phyloP scores from a whole-genome alignment of 2,888 invertebrate genomes.

The Eugnorisma glareosa region DNA sequence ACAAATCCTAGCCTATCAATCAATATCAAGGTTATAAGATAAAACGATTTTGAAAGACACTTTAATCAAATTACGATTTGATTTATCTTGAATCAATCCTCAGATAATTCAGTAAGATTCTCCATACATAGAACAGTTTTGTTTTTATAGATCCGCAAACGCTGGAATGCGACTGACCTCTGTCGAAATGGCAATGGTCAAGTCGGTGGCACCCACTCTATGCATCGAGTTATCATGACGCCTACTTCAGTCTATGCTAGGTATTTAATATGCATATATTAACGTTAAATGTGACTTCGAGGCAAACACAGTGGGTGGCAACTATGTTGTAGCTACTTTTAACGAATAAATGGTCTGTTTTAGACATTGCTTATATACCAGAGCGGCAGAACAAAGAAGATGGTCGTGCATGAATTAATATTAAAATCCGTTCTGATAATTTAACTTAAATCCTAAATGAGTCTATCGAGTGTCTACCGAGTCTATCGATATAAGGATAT shows the following conservation, averaged over 20 bases:
- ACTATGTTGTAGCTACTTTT: slow-evolving; percentile 31
- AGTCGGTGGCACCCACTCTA: slow-evolving; percentile 72
- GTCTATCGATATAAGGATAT: too few species aligned
- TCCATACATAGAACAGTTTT: slow-evolving; percentile 41
- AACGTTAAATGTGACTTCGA: slow-evolving; percentile 45
- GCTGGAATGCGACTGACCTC: slow-evolving; percentile 75
- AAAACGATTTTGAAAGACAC: neutral
- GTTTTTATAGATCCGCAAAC: slow-evolving; percentile 65
- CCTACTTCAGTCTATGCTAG: slow-evolving; percentile 59
- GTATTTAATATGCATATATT: slow-evolving; percentile 62
- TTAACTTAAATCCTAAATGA: neutral
- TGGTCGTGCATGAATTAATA: neutral
- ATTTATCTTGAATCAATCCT: neutral
- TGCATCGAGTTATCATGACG: slow-evolving; percentile 69
- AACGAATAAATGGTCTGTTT: neutral
- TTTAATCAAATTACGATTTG: slow-evolving; percentile 9
- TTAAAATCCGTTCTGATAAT: slow-evolving; percentile 1
- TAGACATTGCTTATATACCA: slow-evolving; percentile 3
- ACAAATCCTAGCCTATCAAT: slow-evolving; percentile 6
- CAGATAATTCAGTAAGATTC: neutral
- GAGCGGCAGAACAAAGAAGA: neutral
- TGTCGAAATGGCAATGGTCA: slow-evolving; percentile 72
- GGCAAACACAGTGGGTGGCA: slow-evolving; percentile 47
- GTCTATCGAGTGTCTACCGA: too few species aligned
- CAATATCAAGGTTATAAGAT: slow-evolving; percentile 23